These are phyloP conservation scores for Zonitis immaculata DNA, from an alignment of 2,888 invertebrate genomes.

Conservation along the genomic window DNA sequence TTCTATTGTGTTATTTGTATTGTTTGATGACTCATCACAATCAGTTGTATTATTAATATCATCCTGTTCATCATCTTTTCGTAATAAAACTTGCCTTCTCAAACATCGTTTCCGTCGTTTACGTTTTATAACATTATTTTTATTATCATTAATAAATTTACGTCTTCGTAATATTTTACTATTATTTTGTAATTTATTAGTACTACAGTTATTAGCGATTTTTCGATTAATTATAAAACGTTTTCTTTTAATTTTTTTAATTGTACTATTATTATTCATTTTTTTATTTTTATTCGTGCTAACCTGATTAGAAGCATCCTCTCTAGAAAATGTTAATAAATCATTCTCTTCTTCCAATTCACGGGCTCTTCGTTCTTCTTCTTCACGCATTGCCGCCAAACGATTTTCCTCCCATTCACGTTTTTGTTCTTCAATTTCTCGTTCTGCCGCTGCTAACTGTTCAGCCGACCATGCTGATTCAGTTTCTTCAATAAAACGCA, in stretches of 20 bases:
- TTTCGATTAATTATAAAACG: slow-evolving; percentile 8
- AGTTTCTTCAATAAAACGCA: slow-evolving; percentile 85
- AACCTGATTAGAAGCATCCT: slow-evolving; percentile 82
- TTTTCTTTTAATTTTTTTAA: slow-evolving; percentile 18
- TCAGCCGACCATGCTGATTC: slow-evolving; percentile 77
- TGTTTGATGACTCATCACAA: slow-evolving; percentile 2
- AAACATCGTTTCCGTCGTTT: background rate
- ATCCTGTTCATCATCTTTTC: background rate
- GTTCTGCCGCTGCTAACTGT: slow-evolving; percentile 82
- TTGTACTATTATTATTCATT: slow-evolving; percentile 19
- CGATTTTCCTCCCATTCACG: slow-evolving; percentile 86
- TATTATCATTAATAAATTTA: slow-evolving; percentile 2
- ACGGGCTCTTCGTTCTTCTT: slow-evolving; percentile 58
- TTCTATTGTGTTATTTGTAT: background rate
- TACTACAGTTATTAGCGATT: slow-evolving; percentile 13
- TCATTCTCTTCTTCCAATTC: slow-evolving; percentile 60
- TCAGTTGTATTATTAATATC: slow-evolving; percentile 7
- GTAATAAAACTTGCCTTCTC: background rate
- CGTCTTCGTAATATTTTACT: background rate
- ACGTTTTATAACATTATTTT: background rate
- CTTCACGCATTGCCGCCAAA: slow-evolving; percentile 63
- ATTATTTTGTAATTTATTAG: slow-evolving; percentile 6
- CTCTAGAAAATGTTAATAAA: slow-evolving; percentile 68
- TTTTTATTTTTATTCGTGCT: slow-evolving; percentile 52
- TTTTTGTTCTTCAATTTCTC: slow-evolving; percentile 79